Base-by-base conservation (phyloP, 2,113 vertebrate genomes). In the Tachycineta bicolor region DNA sequence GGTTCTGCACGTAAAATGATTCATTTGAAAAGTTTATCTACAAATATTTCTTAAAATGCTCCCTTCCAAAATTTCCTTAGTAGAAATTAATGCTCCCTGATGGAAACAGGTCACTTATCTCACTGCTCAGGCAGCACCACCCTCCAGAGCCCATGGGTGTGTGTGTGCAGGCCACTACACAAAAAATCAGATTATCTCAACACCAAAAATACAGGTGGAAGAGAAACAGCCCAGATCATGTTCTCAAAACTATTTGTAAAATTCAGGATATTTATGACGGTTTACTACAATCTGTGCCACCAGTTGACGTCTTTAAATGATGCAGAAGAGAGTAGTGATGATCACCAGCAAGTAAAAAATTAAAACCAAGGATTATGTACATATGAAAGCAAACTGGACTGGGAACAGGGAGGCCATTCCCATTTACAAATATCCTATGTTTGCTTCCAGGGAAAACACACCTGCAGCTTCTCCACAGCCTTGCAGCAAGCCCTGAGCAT, bases 81-180 rank as follows among this genome's bases (percentile, higher is more conserved):
- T 56, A 89, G 74, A 79, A 82, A 87, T 78, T 47, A 44, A 70
- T 3, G 62, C 34, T 7, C 34, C 20, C 46, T 37, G 69, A 37
- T 19, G 69, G 83, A 70, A 67, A 37, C 8, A 47, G 47, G 29
- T 43, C 59, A 21, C 33, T 77, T 6, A 2, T 2, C 74, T 29
- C 46, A 37, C 50, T 11, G 2, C 56, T 56, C 41, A 17, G 62
- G 69, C 44, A 89, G 31, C 76, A 44, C 4, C 83, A 60, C 52
- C 71, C 73, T n/a, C 49, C 52, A 74, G 53, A 3, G 1, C 10
- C 5, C 0, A 0, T 19, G 39, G 10, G 39, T 11, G 50, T 14
- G 39, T 11, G 50, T 14, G 28, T 50, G 65, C 74, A 86, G 60
- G 63, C n/a, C 43, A 20, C 39, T 5, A 2, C 12, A 3, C 0